A percentile compares a stretch with the other conserved stretches of the same genome.
Conservation (phyloP, 2,888 invertebrate species). For the Melieria omissa region DNA sequence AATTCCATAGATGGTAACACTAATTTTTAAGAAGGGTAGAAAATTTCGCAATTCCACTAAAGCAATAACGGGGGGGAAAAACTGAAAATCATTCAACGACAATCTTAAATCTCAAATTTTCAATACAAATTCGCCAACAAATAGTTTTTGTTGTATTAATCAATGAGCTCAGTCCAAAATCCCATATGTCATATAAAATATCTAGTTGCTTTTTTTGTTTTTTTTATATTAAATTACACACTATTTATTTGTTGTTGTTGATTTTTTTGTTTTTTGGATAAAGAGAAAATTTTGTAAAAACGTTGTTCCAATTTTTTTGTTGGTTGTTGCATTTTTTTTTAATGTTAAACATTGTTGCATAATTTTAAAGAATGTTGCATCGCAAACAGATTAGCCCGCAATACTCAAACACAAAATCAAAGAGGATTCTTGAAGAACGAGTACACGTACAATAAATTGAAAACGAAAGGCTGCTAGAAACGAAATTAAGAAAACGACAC, state of each 20-base stretch:
- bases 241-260: constrained; percentile 44
- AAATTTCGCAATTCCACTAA: constrained; percentile 27
- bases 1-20: neutral
- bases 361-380: too few relatives aligned
- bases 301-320: constrained; percentile 51
- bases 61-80: neutral
- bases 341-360: constrained; percentile 32
- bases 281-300: constrained; percentile 67
- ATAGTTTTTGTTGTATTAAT: constrained; percentile 23
- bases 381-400: constrained; percentile 38
- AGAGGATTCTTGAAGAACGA: neutral
- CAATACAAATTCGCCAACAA: constrained; percentile 24
- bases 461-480: neutral
- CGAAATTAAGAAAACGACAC: neutral
- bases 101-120: constrained; percentile 17
- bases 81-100: constrained; percentile 13
- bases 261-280: constrained; percentile 54
- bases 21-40: too few relatives aligned
- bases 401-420: constrained; percentile 24
- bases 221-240: constrained; percentile 55
- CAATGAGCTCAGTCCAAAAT: constrained; percentile 38
- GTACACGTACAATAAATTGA: neutral
- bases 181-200: constrained; percentile 29
- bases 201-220: constrained; percentile 27
- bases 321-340: constrained; percentile 30